Percentiles rank a stretch among this genome's conserved stretches.
phyloP scores from a whole-genome alignment of 2,888 invertebrate species.

The Parnassius apollo region DNA sequence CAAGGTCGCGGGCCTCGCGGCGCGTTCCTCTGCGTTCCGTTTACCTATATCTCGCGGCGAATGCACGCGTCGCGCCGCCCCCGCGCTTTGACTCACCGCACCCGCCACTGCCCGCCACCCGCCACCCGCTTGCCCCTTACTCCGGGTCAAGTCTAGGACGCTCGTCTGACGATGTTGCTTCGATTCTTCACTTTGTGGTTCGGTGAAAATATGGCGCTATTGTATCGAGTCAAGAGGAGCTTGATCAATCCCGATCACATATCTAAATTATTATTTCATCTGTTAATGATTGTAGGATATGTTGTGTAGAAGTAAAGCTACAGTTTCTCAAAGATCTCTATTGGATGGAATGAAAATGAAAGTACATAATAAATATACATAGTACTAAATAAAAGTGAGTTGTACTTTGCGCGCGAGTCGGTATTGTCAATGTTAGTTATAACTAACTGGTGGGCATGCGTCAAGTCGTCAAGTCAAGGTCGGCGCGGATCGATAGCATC shows the following conservation, averaged over 20 bases:
- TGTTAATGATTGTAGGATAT: too few relatives aligned
- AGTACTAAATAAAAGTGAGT: slow-evolving; percentile 32
- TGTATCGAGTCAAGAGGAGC: slow-evolving; percentile 2
- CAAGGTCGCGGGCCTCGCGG: slow-evolving; percentile 76
- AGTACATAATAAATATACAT: slow-evolving; percentile 36
- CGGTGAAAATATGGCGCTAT: slow-evolving; percentile 21
- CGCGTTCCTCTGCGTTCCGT: slow-evolving; percentile 72
- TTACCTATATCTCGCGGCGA: slow-evolving; percentile 79
- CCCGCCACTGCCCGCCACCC: slow-evolving; percentile 32
- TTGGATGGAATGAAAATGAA: slow-evolving; percentile 47
- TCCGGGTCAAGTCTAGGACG: slow-evolving; percentile 61
- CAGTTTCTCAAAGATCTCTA: too few relatives aligned
- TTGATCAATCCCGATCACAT: not conserved
- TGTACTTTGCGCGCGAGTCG: slow-evolving; percentile 56
- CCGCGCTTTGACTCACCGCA: slow-evolving; percentile 46
- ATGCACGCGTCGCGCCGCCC: slow-evolving; percentile 66
- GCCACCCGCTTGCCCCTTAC: slow-evolving; percentile 36
- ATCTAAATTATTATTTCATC: too few relatives aligned
- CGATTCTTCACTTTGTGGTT: slow-evolving; percentile 16
- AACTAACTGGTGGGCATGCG: slow-evolving; percentile 57
- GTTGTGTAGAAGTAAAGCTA: too few relatives aligned
- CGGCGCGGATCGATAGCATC: slow-evolving; percentile 63
- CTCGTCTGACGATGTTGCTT: slow-evolving; percentile 44
- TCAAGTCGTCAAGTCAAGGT: slow-evolving; percentile 69
- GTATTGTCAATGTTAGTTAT: slow-evolving; percentile 72